A percentile compares a stretch with the other conserved stretches of the same genome.
These are phyloP conservation scores for Synergus gifuensis DNA, from an alignment of 2,888 invertebrate species.

Conservation along the genomic window DNA sequence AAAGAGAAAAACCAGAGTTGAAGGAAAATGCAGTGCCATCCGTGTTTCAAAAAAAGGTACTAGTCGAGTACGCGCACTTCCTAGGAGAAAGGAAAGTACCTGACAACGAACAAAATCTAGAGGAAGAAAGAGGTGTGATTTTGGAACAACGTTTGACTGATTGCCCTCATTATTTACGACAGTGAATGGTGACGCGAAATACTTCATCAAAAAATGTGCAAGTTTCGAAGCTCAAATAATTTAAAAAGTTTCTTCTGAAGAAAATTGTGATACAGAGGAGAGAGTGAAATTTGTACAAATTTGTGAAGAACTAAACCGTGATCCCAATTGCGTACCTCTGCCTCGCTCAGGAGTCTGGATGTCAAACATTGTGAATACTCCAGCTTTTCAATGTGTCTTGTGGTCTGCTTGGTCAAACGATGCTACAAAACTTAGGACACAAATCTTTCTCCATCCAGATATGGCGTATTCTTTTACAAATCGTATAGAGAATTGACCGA, in stretches of 20 bases:
- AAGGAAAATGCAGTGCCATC: background rate
- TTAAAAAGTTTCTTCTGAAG: no score
- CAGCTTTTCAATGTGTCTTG: background rate
- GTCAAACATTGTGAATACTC: background rate
- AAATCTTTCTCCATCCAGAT: no score
- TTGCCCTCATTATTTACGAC: rapidly evolving
- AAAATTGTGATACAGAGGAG: no score
- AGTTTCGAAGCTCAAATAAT: no score
- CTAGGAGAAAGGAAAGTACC: background rate
- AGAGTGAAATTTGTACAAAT: no score
- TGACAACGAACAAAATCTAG: background rate
- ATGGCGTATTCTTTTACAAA: no score
- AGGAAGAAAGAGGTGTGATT: background rate
- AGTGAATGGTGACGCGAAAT: no score
- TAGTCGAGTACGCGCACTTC: background rate
- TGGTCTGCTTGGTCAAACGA: no score
- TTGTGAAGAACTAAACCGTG: background rate
- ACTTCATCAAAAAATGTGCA: no score
- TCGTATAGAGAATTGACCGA: no score
- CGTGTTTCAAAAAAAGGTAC: background rate
- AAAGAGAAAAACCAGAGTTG: background rate
- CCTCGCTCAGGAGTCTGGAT: background rate
- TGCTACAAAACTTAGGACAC: no score
- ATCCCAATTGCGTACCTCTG: background rate
- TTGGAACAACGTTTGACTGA: background rate